These are phyloP conservation scores for Eclectus roratus DNA, from an alignment of 2,113 vertebrate genomes.

Conservation along the genomic window DNA sequence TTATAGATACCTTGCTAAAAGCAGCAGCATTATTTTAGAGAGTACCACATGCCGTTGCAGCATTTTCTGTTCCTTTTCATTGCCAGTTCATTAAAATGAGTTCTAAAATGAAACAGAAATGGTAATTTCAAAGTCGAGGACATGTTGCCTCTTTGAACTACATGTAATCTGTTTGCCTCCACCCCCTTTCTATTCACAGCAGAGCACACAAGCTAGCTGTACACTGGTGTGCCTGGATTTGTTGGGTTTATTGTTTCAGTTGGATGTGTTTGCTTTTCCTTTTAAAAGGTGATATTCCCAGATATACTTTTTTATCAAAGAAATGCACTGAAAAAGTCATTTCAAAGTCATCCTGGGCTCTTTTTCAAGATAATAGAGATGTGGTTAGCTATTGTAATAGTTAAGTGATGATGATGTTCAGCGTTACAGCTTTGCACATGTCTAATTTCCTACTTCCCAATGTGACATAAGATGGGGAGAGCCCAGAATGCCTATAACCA, in stretches of 20 bases:
- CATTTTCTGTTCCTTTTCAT: slow-evolving; percentile 34
- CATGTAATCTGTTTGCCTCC: slow-evolving; percentile 1
- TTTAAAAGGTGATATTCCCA: background rate
- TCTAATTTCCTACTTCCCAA: background rate
- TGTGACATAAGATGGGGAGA: background rate
- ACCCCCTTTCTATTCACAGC: background rate
- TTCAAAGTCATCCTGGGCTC: slow-evolving; percentile 15
- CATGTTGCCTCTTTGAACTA: slow-evolving; percentile 36
- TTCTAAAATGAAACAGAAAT: slow-evolving; percentile 55
- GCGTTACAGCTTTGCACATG: background rate
- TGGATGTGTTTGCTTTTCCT: slow-evolving; percentile 5
- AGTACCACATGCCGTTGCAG: background rate
- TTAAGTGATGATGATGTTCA: background rate
- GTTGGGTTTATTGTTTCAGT: background rate
- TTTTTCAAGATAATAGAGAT: background rate
- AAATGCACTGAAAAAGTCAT: background rate
- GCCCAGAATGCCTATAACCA: background rate
- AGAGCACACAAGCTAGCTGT: background rate
- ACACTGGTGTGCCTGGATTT: background rate
- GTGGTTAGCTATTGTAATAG: background rate
- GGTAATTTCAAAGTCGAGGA: slow-evolving; percentile 43
- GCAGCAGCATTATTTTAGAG: background rate
- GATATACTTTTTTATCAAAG: background rate
- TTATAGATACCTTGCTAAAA: slow-evolving; percentile 14
- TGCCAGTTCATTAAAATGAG: slow-evolving; percentile 11